Percentiles rank a stretch among this genome's conserved stretches.
These are phyloP conservation scores for Apotomis betuletana DNA, from an alignment of 2,888 invertebrate genomes.

Conservation along the genomic window DNA sequence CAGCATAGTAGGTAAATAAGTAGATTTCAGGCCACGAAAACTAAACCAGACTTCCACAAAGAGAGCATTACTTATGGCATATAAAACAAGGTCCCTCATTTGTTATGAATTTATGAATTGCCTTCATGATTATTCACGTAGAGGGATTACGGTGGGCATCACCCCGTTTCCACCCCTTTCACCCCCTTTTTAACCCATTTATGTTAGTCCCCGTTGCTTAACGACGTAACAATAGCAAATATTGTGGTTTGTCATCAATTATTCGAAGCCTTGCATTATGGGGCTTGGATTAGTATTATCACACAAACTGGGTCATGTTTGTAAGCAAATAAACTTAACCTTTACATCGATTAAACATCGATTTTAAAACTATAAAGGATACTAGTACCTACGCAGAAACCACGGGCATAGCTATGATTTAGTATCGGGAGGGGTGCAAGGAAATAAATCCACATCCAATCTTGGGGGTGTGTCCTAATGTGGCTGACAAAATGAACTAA, in stretches of 20 bases:
- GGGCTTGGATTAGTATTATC: slow-evolving; percentile 10
- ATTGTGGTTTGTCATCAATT: slow-evolving; percentile 35
- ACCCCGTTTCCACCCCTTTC: slow-evolving; percentile 5
- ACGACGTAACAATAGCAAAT: slow-evolving; percentile 36
- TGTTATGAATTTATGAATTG: slow-evolving; percentile 38
- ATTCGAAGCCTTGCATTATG: slow-evolving; percentile 34
- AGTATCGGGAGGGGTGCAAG: too few species aligned
- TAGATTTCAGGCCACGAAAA: slow-evolving; percentile 8
- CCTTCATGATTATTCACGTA: slow-evolving; percentile 36
- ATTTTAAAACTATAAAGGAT: neutral
- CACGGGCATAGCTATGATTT: too few species aligned
- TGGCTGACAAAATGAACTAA: too few species aligned
- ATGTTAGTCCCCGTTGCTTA: slow-evolving; percentile 26
- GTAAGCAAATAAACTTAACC: neutral
- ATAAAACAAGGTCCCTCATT: slow-evolving; percentile 29
- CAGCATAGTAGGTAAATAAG: neutral
- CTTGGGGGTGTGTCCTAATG: too few species aligned
- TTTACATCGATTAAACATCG: neutral
- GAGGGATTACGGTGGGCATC: slow-evolving; percentile 19
- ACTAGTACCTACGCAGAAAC: too few species aligned
- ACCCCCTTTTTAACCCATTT: slow-evolving; percentile 18
- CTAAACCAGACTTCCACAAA: slow-evolving; percentile 42
- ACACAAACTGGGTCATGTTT: slow-evolving; percentile 12
- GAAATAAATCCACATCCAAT: too few species aligned
- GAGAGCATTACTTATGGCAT: slow-evolving; percentile 15